phyloP scores from a whole-genome alignment of 2,113 vertebrate genomes.

The Planiliza haematocheilus region DNA sequence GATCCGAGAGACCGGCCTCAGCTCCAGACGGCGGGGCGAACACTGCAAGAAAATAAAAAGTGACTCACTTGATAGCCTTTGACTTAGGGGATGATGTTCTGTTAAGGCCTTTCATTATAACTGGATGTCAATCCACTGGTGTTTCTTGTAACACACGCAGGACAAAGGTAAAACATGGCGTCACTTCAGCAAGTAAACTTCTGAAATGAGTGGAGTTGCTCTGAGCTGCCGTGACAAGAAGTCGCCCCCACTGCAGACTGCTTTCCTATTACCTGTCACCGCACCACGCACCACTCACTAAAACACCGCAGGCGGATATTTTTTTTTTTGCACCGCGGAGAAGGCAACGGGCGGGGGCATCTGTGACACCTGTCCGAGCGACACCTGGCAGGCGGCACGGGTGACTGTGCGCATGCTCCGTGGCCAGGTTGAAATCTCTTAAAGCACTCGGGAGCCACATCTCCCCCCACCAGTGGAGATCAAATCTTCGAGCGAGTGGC shows the following conservation, averaged over 20 bases:
- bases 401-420: conserved; percentile 78
- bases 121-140: not conserved
- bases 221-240: not conserved
- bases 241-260: conserved; percentile 19
- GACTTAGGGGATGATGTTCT: too few relatives aligned
- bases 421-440: conserved; percentile 45
- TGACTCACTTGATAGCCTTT: too few relatives aligned
- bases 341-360: conserved; percentile 19
- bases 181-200: not conserved
- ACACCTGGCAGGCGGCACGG: conserved; percentile 90
- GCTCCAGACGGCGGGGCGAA: not conserved
- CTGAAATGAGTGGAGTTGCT: conserved; percentile 14
- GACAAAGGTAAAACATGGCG: not conserved
- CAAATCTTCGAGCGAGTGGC: conserved; percentile 45
- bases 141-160: conserved; percentile 15
- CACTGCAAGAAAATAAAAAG: not conserved
- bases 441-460: conserved; percentile 51
- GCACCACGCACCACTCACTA: not conserved
- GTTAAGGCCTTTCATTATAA: too few relatives aligned
- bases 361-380: conserved; percentile 87
- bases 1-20: conserved; percentile 20
- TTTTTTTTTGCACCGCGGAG: conserved; percentile 24
- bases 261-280: conserved; percentile 8
- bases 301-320: conserved; percentile 10
- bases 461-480: conserved; percentile 61